Base-by-base conservation (phyloP, 2,888 invertebrate species). In the Serripes groenlandicus region DNA sequence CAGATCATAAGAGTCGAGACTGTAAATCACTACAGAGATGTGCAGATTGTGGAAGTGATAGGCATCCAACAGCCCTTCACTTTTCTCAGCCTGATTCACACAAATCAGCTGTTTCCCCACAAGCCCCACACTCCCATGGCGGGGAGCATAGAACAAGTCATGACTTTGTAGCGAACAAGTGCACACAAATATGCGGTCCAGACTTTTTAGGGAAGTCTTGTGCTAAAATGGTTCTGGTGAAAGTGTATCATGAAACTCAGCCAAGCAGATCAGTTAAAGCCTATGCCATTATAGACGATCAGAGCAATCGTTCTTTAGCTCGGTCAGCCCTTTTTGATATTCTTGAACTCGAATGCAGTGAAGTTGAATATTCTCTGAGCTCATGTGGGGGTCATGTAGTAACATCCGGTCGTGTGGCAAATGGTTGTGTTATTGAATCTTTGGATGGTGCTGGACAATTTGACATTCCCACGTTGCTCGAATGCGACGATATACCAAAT, bases 241-340 rank as follows among this genome's bases (percentile, higher is more conserved):
- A 30, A 18, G 58, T 80, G 18, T 79, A 68, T 56, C 58, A 52
- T 21, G 26, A 70, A 28, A 35, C 32, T 7, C 3, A 42, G 2
- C 80, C 72, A 30, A 18, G 32, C 0, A 66, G 35, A n/a, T 21
- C 26, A 23, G 32, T 64, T 0, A 81, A 68, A 28, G 56, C 52
- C 23, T 76, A 81, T 30, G 85, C 80, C 5, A 68, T 79, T 18
- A 52, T 82, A 21, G 82, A 85, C 60, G 81, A 83, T 34, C 86
- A 86, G 30, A 78, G 70, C 23, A 83, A 86, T 26, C 37, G 60
- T 28, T 75, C 78, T 21, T 56, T 81, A 49, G 80, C 70, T 18
- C 68, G 32, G 7, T 28, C 62, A n/a, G 56, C 56, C 11, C 52
- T 62, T 3, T 69, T 82, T 26, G 74, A 78, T 34, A 15, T 35